These are phyloP conservation scores for Drosophila bipectinata DNA, from an alignment of 1,140 invertebrate species.

Conservation along the genomic window DNA sequence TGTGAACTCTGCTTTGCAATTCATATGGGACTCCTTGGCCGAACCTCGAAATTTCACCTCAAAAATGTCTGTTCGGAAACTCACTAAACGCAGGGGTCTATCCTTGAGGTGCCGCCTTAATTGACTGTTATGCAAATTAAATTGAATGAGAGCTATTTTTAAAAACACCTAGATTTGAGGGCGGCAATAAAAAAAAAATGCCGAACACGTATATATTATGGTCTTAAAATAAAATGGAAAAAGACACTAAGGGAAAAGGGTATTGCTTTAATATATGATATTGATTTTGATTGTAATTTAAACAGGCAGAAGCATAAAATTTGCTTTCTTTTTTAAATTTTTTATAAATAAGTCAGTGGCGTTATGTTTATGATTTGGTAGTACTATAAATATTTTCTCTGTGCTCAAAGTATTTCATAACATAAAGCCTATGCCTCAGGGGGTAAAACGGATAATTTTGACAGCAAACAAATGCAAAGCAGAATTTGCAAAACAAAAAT, in stretches of 20 bases:
- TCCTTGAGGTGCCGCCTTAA: slow-evolving; percentile 42
- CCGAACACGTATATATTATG: not conserved
- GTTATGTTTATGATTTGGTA: no score
- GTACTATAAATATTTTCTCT: slow-evolving; percentile 4
- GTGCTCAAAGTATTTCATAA: slow-evolving; percentile 26
- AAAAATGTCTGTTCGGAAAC: slow-evolving; percentile 29
- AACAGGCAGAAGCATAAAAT: no score
- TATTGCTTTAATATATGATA: no score
- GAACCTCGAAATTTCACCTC: slow-evolving; percentile 38
- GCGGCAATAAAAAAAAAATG: not conserved
- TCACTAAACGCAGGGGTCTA: slow-evolving; percentile 5
- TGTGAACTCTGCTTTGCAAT: slow-evolving; percentile 68
- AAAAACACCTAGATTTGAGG: slow-evolving; percentile 4
- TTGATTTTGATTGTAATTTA: no score
- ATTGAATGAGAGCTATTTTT: slow-evolving; percentile 30
- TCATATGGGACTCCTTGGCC: slow-evolving; percentile 18
- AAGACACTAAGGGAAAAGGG: not conserved
- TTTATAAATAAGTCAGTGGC: no score
- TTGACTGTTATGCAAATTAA: slow-evolving; percentile 47
- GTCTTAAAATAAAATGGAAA: not conserved
- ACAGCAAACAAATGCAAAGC: slow-evolving; percentile 39
- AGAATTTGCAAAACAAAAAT: slow-evolving; percentile 31
- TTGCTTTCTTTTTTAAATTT: no score
- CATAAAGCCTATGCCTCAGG: slow-evolving; percentile 13
- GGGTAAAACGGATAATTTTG: slow-evolving; percentile 30